Base-by-base conservation (phyloP, 1,140 invertebrate genomes). In the Spodoptera litura region DNA sequence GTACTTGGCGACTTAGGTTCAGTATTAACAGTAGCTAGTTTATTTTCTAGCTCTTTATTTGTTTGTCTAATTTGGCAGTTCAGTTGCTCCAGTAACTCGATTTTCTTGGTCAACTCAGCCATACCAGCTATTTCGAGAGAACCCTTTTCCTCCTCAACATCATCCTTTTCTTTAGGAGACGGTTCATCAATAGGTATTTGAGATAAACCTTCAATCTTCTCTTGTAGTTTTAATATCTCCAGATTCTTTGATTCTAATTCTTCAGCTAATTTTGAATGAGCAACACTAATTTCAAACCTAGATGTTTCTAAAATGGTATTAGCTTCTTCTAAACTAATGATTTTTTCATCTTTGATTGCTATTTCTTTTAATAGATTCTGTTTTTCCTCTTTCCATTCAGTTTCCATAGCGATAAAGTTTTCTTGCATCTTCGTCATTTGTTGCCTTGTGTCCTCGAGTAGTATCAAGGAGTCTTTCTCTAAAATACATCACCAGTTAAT, bases 351-450 rank as follows among this genome's bases (percentile, higher is more conserved):
- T 89, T 96, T 96, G 81, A 95, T 93, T 82, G 95, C 92, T 5
- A 96, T 85, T 84, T 96, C 94, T 58, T 89, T 87, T 52, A 94
- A 78, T 75, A 97, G 87, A 80, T 95, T 95, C 52, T 94, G 89
- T 86, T 96, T 97, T 89, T 97, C 96, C 78, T 95, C 93, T 85
- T 96, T 96, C 94, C 97, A 96, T 75, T 97, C 96, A 56, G 92
- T 92, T 94, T 98, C 97, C 88, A 97, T 95, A 4, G 95, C 93
- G 11, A 97, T 93, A 94, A 98, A 98, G 91, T 97, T 96, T 85
- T 96, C 95, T 85, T 98, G 97, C 96, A 98, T 97, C 84, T 96
- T 95, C 90, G 96, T 95, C 96, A 97, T 97, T 92, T 97, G 96
- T 80, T 96, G 96, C 90, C 97, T 96, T 11, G 97, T 97, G 83